These are phyloP conservation scores for Heliconius charithonia DNA, from an alignment of 2,888 invertebrate genomes.

Conservation along the genomic window DNA sequence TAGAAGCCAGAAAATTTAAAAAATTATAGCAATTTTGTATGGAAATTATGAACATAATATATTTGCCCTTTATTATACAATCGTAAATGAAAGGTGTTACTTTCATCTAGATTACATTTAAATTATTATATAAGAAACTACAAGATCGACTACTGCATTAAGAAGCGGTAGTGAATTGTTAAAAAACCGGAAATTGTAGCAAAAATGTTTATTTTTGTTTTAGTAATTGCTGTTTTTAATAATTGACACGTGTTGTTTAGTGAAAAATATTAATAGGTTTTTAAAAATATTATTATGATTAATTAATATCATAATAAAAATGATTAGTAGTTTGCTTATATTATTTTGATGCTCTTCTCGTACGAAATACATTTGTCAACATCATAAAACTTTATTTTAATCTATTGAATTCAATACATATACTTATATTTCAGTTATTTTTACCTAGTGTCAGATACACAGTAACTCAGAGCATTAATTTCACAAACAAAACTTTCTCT, in stretches of 20 bases:
- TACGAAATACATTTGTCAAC: too few species aligned
- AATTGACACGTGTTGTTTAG: background rate
- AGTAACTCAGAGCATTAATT: background rate
- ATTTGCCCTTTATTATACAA: constrained; percentile 20
- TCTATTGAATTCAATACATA: too few species aligned
- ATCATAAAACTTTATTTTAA: background rate
- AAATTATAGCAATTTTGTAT: background rate
- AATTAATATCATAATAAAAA: background rate
- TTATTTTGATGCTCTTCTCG: background rate
- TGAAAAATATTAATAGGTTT: background rate
- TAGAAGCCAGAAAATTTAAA: background rate
- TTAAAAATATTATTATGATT: background rate
- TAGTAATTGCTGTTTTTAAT: background rate
- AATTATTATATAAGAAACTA: constrained; percentile 17
- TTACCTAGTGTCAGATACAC: background rate
- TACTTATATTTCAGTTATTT: background rate
- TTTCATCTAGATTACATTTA: constrained; percentile 28
- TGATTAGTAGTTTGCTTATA: background rate
- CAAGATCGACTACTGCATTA: background rate
- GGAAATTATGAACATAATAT: constrained; percentile 2
- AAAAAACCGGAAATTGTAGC: background rate
- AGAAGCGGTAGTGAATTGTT: constrained; percentile 4
- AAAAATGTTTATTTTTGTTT: background rate
- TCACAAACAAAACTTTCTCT: background rate
- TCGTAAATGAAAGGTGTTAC: constrained; percentile 28